phyloP scores from a whole-genome alignment of 2,888 invertebrate species.

The Teinopalpus imperialis region DNA sequence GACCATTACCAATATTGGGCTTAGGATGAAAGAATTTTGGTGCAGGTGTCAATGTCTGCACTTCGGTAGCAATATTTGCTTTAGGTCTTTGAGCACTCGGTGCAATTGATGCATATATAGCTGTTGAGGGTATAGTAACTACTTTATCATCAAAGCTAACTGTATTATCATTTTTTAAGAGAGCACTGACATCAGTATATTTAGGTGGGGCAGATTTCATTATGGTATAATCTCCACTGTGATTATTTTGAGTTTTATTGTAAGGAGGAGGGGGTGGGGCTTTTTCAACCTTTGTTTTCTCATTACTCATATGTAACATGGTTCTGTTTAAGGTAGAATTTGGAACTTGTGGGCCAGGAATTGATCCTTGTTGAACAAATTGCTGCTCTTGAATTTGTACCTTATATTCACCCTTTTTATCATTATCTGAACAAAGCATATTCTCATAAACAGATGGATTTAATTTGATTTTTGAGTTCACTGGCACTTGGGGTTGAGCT shows the following conservation, averaged over 20 bases:
- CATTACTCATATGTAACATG: conserved; percentile 54
- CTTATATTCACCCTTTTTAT: conserved; percentile 67
- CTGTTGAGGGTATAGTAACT: conserved; percentile 71
- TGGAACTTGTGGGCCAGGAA: conserved; percentile 71
- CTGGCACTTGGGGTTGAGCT: conserved; percentile 91
- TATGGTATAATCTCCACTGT: conserved; percentile 69
- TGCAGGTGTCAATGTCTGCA: conserved; percentile 74
- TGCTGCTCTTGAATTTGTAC: conserved; percentile 58
- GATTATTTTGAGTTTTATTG: conserved; percentile 54
- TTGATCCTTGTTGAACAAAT: conserved; percentile 67
- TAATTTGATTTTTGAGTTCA: conserved; percentile 70
- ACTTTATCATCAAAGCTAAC: conserved; percentile 70
- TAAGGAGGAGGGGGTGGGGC: conserved; percentile 79
- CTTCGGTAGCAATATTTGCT: conserved; percentile 78
- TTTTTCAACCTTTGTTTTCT: conserved; percentile 77
- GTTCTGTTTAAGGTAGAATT: conserved; percentile 56
- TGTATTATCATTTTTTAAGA: conserved; percentile 61
- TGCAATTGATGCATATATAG: conserved; percentile 78
- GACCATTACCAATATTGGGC: conserved; percentile 82
- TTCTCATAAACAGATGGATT: conserved; percentile 75
- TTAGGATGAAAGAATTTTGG: conserved; percentile 82
- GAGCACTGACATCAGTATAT: conserved; percentile 70
- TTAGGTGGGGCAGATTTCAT: conserved; percentile 78
- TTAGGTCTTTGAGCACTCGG: conserved; percentile 79
- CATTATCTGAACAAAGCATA: conserved; percentile 70